Conservation (phyloP, 2,113 vertebrate species). For the Lophotis ruficrista region DNA sequence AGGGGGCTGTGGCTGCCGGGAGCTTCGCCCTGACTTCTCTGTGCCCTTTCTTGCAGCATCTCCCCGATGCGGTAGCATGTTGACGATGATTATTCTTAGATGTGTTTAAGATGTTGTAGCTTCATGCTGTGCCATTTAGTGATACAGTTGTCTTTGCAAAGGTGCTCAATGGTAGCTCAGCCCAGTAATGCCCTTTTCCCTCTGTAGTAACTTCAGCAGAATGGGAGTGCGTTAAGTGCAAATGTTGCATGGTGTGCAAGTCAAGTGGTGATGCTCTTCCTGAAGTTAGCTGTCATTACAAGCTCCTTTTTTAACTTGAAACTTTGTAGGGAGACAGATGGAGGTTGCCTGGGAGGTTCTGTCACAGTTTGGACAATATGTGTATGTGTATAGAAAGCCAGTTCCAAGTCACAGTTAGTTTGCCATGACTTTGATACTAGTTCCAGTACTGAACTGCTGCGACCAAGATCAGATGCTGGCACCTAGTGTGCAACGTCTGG, state of each 20-base stretch:
- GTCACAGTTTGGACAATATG: neutral
- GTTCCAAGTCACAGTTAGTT: neutral
- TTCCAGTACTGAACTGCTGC: neutral
- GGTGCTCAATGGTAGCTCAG: neutral
- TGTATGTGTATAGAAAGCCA: neutral
- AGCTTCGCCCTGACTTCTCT: neutral
- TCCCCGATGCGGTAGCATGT: rapidly evolving
- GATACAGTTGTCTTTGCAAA: neutral
- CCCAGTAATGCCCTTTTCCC: neutral
- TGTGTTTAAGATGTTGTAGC: neutral
- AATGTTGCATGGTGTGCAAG: rapidly evolving
- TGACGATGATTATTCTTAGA: neutral
- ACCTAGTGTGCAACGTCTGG: neutral
- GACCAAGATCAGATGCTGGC: neutral
- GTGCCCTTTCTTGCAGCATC: neutral
- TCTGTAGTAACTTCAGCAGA: neutral
- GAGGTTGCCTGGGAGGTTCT: conserved; percentile 15
- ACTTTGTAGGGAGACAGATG: neutral
- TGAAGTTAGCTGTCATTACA: neutral
- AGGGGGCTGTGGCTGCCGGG: neutral
- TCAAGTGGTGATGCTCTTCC: neutral
- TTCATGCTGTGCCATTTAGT: neutral
- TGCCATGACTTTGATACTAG: neutral
- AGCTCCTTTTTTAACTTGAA: neutral
- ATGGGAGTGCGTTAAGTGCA: neutral